Evolutionary conservation across 2,113 vertebrate species (phyloP).

Genomic region (Onychorhynchus coronatus): DNA sequence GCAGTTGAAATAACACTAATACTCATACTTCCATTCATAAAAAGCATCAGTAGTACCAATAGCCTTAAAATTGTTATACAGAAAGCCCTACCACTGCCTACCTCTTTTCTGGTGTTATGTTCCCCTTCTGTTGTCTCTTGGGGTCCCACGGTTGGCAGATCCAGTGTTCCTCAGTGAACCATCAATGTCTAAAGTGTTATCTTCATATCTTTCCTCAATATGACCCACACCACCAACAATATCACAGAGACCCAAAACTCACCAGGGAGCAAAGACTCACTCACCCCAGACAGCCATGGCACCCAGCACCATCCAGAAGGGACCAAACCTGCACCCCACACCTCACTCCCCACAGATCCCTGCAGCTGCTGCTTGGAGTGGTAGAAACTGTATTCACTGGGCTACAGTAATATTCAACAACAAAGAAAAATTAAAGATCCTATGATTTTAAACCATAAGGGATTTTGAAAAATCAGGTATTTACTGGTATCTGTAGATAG

Average conservation of each 20-base stretch:
- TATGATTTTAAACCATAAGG: not conserved
- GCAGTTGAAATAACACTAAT: not conserved
- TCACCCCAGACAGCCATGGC: not conserved
- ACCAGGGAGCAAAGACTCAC: no score
- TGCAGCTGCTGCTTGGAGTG: not conserved
- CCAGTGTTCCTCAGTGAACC: not conserved
- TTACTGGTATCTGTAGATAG: not conserved
- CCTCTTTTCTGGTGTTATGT: not conserved
- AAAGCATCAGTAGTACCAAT: not conserved
- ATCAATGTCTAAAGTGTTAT: not conserved
- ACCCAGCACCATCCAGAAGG: not conserved
- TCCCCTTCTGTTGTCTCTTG: not conserved
- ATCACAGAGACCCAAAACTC: not conserved
- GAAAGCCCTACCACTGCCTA: not conserved
- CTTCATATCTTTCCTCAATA: not conserved
- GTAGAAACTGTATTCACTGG: not conserved
- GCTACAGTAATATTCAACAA: not conserved
- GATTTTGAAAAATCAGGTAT: not conserved
- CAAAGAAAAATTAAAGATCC: not conserved
- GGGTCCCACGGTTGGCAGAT: not conserved
- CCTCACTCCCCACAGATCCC: not conserved
- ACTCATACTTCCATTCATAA: not conserved
- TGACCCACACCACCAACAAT: not conserved
- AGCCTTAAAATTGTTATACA: not conserved
- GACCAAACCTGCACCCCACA: not conserved